Conservation (phyloP, 1,140 invertebrate genomes). For the Cherax quadricarinatus region DNA sequence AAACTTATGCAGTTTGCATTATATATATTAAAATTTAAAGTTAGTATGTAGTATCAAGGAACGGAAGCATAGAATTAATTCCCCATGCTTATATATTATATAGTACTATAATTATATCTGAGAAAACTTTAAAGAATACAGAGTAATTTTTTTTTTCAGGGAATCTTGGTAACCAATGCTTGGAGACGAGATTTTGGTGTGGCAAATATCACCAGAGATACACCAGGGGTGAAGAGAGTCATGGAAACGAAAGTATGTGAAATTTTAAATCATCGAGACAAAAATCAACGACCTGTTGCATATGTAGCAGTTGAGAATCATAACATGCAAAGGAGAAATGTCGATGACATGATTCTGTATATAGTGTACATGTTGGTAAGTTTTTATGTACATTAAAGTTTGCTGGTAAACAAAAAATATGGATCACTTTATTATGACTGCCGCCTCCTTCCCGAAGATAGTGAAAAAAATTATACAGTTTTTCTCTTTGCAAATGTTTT, state of each 20-base stretch:
- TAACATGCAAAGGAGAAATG: slow-evolving; percentile 15
- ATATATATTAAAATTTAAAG: too few species aligned
- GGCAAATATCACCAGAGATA: background rate
- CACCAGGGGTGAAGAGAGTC: slow-evolving; percentile 1
- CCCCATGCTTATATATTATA: too few species aligned
- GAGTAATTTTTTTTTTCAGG: background rate
- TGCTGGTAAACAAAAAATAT: background rate
- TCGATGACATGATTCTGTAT: slow-evolving; percentile 32
- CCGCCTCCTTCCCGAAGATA: too few species aligned
- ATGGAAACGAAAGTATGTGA: background rate
- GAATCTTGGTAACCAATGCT: slow-evolving; percentile 17
- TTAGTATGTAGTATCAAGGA: too few species aligned
- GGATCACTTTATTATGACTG: too few species aligned
- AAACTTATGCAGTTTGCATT: too few species aligned
- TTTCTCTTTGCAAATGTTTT: too few species aligned
- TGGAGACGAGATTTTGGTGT: slow-evolving; percentile 15
- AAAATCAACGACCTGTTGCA: background rate
- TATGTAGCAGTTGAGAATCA: slow-evolving; percentile 23
- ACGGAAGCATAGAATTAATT: too few species aligned
- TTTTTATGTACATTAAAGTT: background rate
- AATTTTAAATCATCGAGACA: slow-evolving; percentile 5
- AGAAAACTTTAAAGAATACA: background rate
- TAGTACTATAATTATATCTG: too few species aligned
- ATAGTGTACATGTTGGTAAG: slow-evolving; percentile 47
- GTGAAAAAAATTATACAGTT: too few species aligned